Percentiles rank a stretch among this genome's conserved stretches.
phyloP scores from a whole-genome alignment of 2,888 invertebrate species.

The Marronus borbonicus region DNA sequence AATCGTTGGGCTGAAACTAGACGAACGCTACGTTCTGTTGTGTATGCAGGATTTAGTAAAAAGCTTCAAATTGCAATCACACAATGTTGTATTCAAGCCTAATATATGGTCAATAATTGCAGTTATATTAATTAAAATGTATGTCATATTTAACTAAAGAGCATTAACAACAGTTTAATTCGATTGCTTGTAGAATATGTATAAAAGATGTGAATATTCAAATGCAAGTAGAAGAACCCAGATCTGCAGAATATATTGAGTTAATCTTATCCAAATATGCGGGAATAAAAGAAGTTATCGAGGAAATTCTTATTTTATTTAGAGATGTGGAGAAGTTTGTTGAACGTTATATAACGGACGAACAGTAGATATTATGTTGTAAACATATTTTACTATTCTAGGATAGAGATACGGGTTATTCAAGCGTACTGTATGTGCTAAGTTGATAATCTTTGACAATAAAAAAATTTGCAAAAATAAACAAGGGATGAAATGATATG shows the following conservation, averaged over 20 bases:
- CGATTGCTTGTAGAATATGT: slow-evolving; percentile 51
- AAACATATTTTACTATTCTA: no score
- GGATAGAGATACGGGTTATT: no score
- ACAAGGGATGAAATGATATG: no score
- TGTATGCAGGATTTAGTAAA: slow-evolving; percentile 74
- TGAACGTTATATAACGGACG: slow-evolving; percentile 46
- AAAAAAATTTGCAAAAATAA: no score
- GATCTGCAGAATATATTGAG: slow-evolving; percentile 41
- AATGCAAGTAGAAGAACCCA: slow-evolving; percentile 46
- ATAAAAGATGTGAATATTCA: slow-evolving; percentile 51
- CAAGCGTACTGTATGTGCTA: no score
- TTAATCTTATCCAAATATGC: slow-evolving; percentile 50
- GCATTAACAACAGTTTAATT: slow-evolving; percentile 2
- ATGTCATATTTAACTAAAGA: slow-evolving; percentile 62
- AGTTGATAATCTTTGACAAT: no score
- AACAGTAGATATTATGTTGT: slow-evolving; percentile 1
- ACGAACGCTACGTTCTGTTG: slow-evolving; percentile 54
- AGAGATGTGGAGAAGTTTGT: slow-evolving; percentile 54
- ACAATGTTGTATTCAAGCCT: slow-evolving; percentile 82
- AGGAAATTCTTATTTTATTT: slow-evolving; percentile 49
- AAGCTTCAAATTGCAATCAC: slow-evolving; percentile 79
- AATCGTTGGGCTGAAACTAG: slow-evolving; percentile 50
- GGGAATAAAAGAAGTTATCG: slow-evolving; percentile 47
- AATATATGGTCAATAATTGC: slow-evolving; percentile 81
- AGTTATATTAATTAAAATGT: slow-evolving; percentile 80